Percentiles rank a stretch among this genome's conserved stretches.
Conservation (phyloP, 2,888 invertebrate genomes). For the Cacoxenus indagator region DNA sequence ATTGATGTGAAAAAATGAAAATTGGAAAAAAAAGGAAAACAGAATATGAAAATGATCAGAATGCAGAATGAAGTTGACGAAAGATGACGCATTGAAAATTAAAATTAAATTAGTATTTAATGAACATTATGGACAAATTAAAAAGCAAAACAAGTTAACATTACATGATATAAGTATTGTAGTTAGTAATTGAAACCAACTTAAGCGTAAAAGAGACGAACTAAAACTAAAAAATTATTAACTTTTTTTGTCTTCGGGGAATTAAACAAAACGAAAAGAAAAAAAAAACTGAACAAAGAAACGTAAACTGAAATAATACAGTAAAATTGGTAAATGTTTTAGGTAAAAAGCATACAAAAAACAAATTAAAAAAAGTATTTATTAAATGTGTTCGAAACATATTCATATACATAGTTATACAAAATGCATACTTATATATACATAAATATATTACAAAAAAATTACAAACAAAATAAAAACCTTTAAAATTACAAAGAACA, state of each 20-base stretch:
- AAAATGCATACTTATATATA: neutral
- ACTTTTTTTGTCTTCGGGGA: neutral
- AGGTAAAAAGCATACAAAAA: conserved; percentile 1
- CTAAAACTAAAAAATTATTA: conserved; percentile 15
- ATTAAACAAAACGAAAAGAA: conserved; percentile 21
- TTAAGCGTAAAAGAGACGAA: conserved; percentile 27
- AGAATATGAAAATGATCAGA: conserved; percentile 13
- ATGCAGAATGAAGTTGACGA: conserved; percentile 4
- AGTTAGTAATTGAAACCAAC: conserved; percentile 67
- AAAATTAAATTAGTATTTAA: conserved; percentile 42
- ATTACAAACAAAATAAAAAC: neutral
- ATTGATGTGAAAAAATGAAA: conserved; percentile 28
- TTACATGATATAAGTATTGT: conserved; percentile 70
- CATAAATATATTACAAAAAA: neutral
- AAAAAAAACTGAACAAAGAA: conserved; percentile 28
- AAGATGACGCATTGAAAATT: conserved; percentile 22
- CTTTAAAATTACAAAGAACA: neutral
- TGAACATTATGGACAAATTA: conserved; percentile 65
- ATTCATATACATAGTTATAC: conserved; percentile 13
- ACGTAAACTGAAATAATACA: neutral
- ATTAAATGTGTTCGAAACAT: conserved; percentile 24
- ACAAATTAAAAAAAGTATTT: conserved; percentile 7
- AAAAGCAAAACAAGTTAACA: conserved; percentile 70
- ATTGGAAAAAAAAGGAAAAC: conserved; percentile 19
- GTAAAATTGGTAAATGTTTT: conserved; percentile 13